Percentiles rank a stretch among this genome's conserved stretches.
Conservation (phyloP, 2,888 invertebrate genomes). For the Trissolcus brochymenae region DNA sequence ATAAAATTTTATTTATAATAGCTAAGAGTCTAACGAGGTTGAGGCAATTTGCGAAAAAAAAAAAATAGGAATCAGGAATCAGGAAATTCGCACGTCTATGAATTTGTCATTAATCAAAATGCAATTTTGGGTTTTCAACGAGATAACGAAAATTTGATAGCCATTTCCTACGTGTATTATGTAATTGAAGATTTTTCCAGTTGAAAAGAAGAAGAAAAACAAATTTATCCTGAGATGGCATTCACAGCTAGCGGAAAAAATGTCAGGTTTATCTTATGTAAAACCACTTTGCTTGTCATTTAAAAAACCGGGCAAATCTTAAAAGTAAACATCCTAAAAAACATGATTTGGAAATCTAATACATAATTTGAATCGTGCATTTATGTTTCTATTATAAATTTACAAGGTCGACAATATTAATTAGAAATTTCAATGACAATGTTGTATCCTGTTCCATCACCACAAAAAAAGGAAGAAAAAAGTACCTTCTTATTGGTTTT, state of each 20-base stretch:
- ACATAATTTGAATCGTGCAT: neutral
- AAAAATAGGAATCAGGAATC: no score
- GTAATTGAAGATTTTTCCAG: neutral
- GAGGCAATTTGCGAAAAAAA: no score
- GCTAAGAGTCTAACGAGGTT: neutral
- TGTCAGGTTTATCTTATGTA: constrained; percentile 12
- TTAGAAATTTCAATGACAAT: no score
- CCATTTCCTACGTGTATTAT: neutral
- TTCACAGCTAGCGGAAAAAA: constrained; percentile 34
- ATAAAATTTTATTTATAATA: constrained; percentile 2
- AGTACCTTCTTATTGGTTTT: neutral
- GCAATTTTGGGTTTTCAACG: no score
- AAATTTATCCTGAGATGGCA: neutral
- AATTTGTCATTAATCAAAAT: no score
- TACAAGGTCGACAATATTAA: no score
- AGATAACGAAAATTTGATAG: neutral
- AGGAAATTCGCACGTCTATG: no score
- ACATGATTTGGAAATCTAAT: neutral
- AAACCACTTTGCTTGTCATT: neutral
- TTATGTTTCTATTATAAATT: no score
- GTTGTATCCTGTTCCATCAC: no score
- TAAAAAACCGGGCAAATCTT: neutral
- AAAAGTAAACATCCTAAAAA: neutral
- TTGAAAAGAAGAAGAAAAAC: neutral
- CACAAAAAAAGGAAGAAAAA: neutral